Percentiles rank a stretch among this genome's conserved stretches.
phyloP scores from a whole-genome alignment of 2,113 vertebrate genomes.

The Talpa occidentalis region DNA sequence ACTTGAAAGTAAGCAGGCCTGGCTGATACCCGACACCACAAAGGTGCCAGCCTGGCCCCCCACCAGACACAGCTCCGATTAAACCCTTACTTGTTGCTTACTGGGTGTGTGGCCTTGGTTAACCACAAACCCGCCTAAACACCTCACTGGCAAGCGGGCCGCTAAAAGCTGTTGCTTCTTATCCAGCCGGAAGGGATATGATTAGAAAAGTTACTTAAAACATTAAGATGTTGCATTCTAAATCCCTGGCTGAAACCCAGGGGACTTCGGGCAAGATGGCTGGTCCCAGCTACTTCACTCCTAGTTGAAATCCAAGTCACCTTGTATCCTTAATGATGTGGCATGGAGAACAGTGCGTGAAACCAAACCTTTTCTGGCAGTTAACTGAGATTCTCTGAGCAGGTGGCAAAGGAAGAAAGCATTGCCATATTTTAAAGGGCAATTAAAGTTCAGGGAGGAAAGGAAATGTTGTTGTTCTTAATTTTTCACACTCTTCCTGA shows the following conservation, averaged over 20 bases:
- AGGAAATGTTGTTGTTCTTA: slow-evolving; percentile 79
- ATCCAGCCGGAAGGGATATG: slow-evolving; percentile 12
- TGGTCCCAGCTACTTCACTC: background rate
- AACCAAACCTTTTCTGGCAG: background rate
- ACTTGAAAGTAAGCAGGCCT: slow-evolving; percentile 22
- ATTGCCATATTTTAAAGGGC: slow-evolving; percentile 60
- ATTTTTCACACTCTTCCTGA: slow-evolving; percentile 70
- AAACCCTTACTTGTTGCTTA: slow-evolving; percentile 18
- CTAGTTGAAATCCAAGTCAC: background rate
- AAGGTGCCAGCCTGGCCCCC: background rate
- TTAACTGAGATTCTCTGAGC: slow-evolving; percentile 18
- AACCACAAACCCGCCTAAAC: slow-evolving; percentile 69
- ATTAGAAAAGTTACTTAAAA: slow-evolving; percentile 64
- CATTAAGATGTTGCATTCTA: slow-evolving; percentile 49
- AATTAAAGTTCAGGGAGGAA: slow-evolving; percentile 74
- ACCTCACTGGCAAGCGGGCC: background rate
- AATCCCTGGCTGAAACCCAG: background rate
- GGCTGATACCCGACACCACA: slow-evolving; percentile 57
- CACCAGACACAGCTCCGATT: background rate
- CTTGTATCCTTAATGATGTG: background rate
- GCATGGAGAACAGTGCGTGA: background rate
- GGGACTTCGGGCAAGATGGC: background rate
- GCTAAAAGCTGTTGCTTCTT: slow-evolving; percentile 40
- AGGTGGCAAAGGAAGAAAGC: slow-evolving; percentile 56
- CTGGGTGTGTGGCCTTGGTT: slow-evolving; percentile 72